These are phyloP conservation scores for Machimus rusticus DNA, from an alignment of 2,888 invertebrate genomes.

Conservation along the genomic window DNA sequence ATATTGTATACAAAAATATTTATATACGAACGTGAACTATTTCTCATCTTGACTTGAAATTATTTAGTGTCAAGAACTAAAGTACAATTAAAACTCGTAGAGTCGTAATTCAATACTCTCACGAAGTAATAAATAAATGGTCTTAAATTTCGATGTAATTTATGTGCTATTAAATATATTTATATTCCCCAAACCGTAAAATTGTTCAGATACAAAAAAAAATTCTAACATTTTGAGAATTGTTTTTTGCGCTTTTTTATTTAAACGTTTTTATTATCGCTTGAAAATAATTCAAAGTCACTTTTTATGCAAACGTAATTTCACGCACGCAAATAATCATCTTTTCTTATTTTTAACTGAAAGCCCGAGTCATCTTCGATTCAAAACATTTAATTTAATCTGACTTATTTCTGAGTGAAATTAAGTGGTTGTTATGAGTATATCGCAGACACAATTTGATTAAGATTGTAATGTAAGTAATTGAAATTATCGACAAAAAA, in stretches of 20 bases:
- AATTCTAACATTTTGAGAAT: background rate
- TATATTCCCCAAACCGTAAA: background rate
- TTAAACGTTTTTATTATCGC: background rate
- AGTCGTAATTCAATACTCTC: background rate
- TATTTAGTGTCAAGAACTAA: background rate
- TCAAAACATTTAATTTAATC: background rate
- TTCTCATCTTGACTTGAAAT: too few species aligned
- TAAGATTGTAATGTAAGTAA: too few species aligned
- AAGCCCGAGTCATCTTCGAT: background rate
- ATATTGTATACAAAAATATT: too few species aligned
- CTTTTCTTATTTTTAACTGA: background rate
- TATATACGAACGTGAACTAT: too few species aligned
- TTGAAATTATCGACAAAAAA: too few species aligned
- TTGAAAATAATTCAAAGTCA: too few species aligned
- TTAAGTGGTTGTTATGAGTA: background rate
- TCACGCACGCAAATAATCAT: background rate
- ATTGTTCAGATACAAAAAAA: background rate
- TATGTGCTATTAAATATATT: background rate
- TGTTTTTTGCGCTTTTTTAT: background rate
- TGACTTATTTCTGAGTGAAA: background rate
- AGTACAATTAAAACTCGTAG: background rate
- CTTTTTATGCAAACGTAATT: background rate
- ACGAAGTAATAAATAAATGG: background rate
- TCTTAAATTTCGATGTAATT: background rate
- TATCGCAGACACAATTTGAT: too few species aligned